Base-by-base conservation (phyloP, 1,140 invertebrate genomes). In the Proales similis region DNA sequence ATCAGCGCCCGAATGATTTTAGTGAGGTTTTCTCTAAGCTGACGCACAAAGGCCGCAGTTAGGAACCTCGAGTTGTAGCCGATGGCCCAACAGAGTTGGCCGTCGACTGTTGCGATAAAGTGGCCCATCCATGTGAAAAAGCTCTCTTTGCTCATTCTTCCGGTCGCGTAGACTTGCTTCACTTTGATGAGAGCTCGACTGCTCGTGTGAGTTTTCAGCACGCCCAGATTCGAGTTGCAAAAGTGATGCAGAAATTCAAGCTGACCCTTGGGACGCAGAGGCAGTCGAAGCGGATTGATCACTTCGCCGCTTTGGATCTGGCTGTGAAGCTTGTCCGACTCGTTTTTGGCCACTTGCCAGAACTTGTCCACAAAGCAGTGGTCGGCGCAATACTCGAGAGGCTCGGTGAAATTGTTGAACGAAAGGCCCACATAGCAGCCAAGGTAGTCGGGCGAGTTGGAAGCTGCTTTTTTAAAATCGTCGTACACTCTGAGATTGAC, bases 221-320 rank as follows among this genome's bases (percentile, higher is more conserved):
- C 32, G 6, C 51, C 51, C 17, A 57, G 36, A 57, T 57, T 57
- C 22, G 51, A 57, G 45, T 57, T 57, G 9, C 51, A 36, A 42
- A 57, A 57, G 45, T 57, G 51, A 42, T 57, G 45, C 11, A 57
- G 30, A 57, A 42, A 57, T 26, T 57, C 51, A 12, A 27, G 14
- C 9, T 11, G 6, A 17, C 32, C 36, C 20, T 57, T 57, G 17
- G 29, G 29, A 19, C 12, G 19, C 17, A 29, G 27, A 1, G 51
- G 51, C 12, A 57, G 45, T 24, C 22, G 36, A 24, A 42, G 29
- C 12, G 36, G 19, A 26, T 39, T n/a, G 7, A 57, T 24, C 39
- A 57, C 39, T 12, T 57, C 33, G 4, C 38, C 9, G 11, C 32
- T 57, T 14, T 57, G 20, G 9, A 57, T 26, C 14, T 24, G 39